A percentile compares a stretch with the other conserved stretches of the same genome.
Evolutionary conservation across 1,140 invertebrate genomes (phyloP).

Genomic region (Nephila pilipes): DNA sequence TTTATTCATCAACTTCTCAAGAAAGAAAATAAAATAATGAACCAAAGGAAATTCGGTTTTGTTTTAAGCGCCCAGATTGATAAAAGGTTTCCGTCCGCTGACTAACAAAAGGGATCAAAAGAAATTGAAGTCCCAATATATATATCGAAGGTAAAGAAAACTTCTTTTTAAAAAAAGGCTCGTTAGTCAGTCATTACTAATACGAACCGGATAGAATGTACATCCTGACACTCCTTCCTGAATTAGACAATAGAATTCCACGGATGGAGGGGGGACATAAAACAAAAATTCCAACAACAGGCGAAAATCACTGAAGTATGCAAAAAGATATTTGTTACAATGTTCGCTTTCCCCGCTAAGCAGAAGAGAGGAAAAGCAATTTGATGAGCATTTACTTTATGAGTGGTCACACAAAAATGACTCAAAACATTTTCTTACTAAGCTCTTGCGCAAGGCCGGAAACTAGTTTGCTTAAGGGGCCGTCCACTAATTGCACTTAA

Average conservation of each 20-base stretch:
- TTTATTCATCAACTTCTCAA: not conserved
- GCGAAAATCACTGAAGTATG: conserved; percentile 8
- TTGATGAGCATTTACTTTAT: conserved; percentile 34
- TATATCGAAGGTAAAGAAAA: not conserved
- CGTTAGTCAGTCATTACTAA: conserved; percentile 12
- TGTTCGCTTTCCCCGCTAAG: not conserved
- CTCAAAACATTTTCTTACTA: conserved; percentile 33
- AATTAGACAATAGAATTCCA: not conserved
- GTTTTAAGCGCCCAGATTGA: not conserved
- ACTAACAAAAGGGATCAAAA: not conserved
- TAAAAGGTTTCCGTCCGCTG: not conserved
- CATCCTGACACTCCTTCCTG: not conserved
- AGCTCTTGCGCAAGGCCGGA: conserved; percentile 31
- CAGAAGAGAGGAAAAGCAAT: not conserved
- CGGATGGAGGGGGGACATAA: not conserved
- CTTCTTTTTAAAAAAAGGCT: not conserved
- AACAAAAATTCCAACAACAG: not conserved
- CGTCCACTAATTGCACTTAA: not conserved
- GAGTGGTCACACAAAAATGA: conserved; percentile 50
- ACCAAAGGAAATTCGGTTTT: not conserved
- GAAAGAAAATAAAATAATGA: not conserved
- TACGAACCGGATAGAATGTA: not conserved
- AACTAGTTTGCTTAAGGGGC: conserved; percentile 6
- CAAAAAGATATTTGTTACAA: not conserved
- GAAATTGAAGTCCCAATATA: not conserved